phyloP scores from a whole-genome alignment of 1,140 invertebrate genomes.

The silkworm (Bombyx mori) region DNA sequence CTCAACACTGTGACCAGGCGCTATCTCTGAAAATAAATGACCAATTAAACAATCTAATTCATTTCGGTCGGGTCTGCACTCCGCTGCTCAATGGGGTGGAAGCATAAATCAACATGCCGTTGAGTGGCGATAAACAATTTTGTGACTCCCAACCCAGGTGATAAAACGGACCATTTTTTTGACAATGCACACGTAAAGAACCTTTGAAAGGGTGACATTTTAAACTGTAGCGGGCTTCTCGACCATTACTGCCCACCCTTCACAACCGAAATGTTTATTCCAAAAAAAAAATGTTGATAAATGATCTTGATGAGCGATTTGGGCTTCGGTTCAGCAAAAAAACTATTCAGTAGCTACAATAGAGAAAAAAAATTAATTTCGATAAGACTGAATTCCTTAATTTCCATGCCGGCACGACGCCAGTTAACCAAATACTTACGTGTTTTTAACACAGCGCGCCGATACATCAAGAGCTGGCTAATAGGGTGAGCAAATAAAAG shows the following conservation, averaged over 20 bases:
- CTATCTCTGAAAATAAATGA: slow-evolving; percentile 68
- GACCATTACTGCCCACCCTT: slow-evolving; percentile 62
- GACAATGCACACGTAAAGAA: slow-evolving; percentile 37
- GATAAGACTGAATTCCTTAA: slow-evolving; percentile 40
- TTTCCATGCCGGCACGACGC: slow-evolving; percentile 29
- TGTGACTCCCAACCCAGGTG: slow-evolving; percentile 66
- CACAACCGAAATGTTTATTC: slow-evolving; percentile 39
- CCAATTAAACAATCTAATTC: slow-evolving; percentile 69
- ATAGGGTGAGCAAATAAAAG: slow-evolving; percentile 57
- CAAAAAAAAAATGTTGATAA: slow-evolving; percentile 61
- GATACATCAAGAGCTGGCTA: slow-evolving; percentile 53
- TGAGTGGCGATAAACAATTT: slow-evolving; percentile 67
- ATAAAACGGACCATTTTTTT: slow-evolving; percentile 63
- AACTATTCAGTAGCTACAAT: slow-evolving; percentile 40
- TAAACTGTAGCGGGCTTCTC: slow-evolving; percentile 55
- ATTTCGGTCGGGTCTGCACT: slow-evolving; percentile 36
- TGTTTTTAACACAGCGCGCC: slow-evolving; percentile 43
- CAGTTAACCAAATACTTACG: slow-evolving; percentile 39
- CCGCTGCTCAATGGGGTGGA: slow-evolving; percentile 45
- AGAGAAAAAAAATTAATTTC: slow-evolving; percentile 28
- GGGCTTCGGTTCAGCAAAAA: slow-evolving; percentile 27
- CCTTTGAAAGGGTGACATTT: slow-evolving; percentile 64
- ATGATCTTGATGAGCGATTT: slow-evolving; percentile 45
- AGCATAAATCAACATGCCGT: slow-evolving; percentile 67
- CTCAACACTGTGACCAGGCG: slow-evolving; percentile 33